Base-by-base conservation (phyloP, 2,113 vertebrate genomes). In the Notiomystis cincta region DNA sequence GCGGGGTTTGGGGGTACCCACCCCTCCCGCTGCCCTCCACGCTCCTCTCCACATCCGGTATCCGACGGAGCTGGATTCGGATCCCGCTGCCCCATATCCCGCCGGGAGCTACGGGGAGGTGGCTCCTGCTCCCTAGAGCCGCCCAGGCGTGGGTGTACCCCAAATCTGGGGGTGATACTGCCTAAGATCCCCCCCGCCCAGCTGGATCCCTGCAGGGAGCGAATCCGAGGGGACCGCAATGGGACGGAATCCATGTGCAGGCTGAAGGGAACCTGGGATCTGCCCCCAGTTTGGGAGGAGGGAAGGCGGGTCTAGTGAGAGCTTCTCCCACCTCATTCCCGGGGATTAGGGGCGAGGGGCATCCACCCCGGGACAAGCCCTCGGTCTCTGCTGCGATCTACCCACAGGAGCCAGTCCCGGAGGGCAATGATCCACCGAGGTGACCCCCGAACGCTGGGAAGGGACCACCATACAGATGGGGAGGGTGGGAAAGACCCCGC, bases 61-160 rank as follows among this genome's bases (percentile, higher is more conserved):
- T 17, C 24, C 35, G 20, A 10, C 2, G 2, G 27, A 56, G 51
- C 47, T 50, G 5, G 9, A 27, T 8, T 53, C 5, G 6, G 54
- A 45, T 75, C 45, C 65, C 3, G 4, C 25, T 31, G 58, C 58
- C 50, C 7, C 4, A 27, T 7, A 64, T 35, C 35, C 53, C 2
- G 8, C 25, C 0, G 6, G 30, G 27, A 53, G 35, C 2, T 16
- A 23, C 7, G 12, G 50, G 21, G 18, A 21, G 6, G 23, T 7
- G 23, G 44, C 25, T 56, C 47, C 53, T 56, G 56, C 10, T 4
- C 18, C 40, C 9, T 0, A 1, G 16, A 21, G 25, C 15, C 1
- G 1, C 25, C 16, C 23, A 2, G 24, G 23, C 6, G 38, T 1
- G 9, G 48, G 7, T 15, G 30, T 9, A 53, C 25, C n/a, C 50